Conservation (phyloP, 2,888 invertebrate genomes). For the Leistus spinibarbis region DNA sequence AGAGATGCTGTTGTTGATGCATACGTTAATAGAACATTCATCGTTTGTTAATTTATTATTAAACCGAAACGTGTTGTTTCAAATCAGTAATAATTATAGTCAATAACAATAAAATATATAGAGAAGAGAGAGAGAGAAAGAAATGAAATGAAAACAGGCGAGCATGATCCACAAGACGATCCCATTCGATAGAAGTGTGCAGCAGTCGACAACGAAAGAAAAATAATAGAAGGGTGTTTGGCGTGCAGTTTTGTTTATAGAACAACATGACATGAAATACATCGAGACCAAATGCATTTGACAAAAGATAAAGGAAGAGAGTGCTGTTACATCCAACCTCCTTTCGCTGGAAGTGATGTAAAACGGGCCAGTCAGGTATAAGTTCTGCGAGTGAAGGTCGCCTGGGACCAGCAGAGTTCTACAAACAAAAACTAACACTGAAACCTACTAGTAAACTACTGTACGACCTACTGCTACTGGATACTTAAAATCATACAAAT, state of each 20-base stretch:
- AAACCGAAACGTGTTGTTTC: neutral
- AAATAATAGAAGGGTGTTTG: neutral
- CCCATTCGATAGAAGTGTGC: slow-evolving; percentile 17
- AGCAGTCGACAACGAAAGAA: slow-evolving; percentile 16
- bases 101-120: neutral
- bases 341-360: slow-evolving; percentile 81
- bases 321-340: slow-evolving; percentile 73
- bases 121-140: slow-evolving; percentile 8
- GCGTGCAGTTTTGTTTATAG: slow-evolving; percentile 11
- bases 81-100: neutral
- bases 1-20: neutral
- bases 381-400: slow-evolving; percentile 91
- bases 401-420: slow-evolving; percentile 65
- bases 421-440: slow-evolving; percentile 58
- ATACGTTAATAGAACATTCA: slow-evolving; percentile 25
- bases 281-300: slow-evolving; percentile 40
- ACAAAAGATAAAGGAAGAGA: slow-evolving; percentile 31
- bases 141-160: slow-evolving; percentile 22
- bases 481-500: slow-evolving; percentile 1
- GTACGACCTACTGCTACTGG: neutral
- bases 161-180: slow-evolving; percentile 21
- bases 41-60: slow-evolving; percentile 3
- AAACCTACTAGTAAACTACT: slow-evolving; percentile 44
- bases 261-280: slow-evolving; percentile 42
- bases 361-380: slow-evolving; percentile 95